Evolutionary conservation across 2,113 vertebrate species (phyloP).

Genomic region (Alethe diademata): DNA sequence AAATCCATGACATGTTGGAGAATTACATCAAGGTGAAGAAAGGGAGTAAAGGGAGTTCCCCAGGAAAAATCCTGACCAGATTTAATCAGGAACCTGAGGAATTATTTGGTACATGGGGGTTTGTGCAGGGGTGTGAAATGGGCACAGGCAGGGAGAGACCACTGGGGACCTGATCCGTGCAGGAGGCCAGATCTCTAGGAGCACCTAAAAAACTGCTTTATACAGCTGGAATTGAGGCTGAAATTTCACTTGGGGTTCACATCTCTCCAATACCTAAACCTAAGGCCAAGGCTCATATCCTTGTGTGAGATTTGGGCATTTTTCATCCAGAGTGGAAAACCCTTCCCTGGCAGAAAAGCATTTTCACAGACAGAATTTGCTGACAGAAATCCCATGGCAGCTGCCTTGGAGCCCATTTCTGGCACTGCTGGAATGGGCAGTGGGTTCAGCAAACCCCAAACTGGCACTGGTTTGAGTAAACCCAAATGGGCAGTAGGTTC

Average conservation of each 20-base stretch:
- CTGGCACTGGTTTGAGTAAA: fast-evolving
- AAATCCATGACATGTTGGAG: not conserved
- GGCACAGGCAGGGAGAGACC: not conserved
- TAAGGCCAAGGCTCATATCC: not conserved
- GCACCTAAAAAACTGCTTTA: not conserved
- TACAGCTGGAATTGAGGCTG: not conserved
- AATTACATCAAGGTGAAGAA: not conserved
- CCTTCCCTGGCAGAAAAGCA: not conserved
- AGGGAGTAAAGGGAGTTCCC: not conserved
- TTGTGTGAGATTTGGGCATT: not conserved
- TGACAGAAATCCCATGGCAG: fast-evolving
- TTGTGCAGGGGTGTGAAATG: fast-evolving
- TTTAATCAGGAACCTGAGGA: not conserved
- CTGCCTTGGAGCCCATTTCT: fast-evolving
- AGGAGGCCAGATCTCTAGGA: not conserved
- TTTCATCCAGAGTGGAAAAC: fast-evolving
- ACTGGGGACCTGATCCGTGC: fast-evolving
- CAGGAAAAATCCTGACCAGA: not conserved
- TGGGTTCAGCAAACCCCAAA: not conserved
- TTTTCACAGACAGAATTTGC: not conserved
- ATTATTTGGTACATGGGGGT: fast-evolving
- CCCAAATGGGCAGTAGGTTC: fast-evolving
- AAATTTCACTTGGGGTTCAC: not conserved
- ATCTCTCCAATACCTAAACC: no score
- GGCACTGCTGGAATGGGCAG: not conserved